phyloP scores from a whole-genome alignment of 1,140 invertebrate species.

The Magallana gigas region DNA sequence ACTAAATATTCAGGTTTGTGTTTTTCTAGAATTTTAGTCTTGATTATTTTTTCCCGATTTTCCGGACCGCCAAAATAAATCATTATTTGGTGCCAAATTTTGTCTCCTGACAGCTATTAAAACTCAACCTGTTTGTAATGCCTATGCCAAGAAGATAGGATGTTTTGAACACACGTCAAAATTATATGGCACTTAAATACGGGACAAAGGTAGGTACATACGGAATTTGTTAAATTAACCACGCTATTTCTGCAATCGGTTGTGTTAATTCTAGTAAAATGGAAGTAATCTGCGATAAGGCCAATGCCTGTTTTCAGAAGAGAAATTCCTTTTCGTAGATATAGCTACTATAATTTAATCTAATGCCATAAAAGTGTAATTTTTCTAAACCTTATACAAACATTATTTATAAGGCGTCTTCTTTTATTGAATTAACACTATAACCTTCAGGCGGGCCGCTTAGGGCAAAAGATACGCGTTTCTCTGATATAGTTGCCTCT shows the following conservation, averaged over 20 bases:
- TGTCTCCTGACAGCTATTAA: conserved; percentile 7
- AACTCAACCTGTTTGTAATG: not conserved
- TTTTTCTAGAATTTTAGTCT: no score
- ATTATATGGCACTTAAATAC: not conserved
- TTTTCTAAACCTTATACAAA: conserved; percentile 41
- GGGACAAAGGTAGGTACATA: not conserved
- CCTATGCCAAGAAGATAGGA: not conserved
- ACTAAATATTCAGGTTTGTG: no score
- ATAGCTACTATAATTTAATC: conserved; percentile 37
- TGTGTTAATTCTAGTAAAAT: conserved; percentile 35
- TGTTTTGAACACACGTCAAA: not conserved
- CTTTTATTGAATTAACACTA: conserved; percentile 9
- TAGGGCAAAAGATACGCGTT: not conserved
- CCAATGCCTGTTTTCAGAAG: conserved; percentile 13
- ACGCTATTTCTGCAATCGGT: conserved; percentile 22
- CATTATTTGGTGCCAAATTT: no score
- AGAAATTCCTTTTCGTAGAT: conserved; percentile 1
- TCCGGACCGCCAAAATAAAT: no score
- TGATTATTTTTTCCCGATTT: no score
- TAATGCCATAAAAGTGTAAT: conserved; percentile 35
- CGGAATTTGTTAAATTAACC: conserved; percentile 14
- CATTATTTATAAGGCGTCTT: conserved; percentile 12
- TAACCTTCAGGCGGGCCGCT: not conserved
- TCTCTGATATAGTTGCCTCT: no score
- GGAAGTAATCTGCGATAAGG: conserved; percentile 25